Base-by-base conservation (phyloP, 2,888 invertebrate genomes). In the Barypeithes pellucidus region DNA sequence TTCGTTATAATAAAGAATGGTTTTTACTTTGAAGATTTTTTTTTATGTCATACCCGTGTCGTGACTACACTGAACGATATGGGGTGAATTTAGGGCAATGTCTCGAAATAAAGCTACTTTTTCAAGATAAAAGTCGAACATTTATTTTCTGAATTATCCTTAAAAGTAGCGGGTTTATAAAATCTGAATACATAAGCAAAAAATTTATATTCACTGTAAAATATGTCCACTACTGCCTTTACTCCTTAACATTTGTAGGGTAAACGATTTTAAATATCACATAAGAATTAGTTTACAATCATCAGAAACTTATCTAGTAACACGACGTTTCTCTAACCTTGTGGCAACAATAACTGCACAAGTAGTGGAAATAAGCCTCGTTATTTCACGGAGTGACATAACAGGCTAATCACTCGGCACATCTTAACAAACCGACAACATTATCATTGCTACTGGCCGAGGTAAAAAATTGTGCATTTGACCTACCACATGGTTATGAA, bases 211-310 rank as follows among this genome's bases (percentile, higher is more conserved):
- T 52, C 14, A 11, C 33, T 33, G 33, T n/a, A 14, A 11, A 33
- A n/a, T 57, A 29, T 2, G 29, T 52, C n/a, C 29, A 14, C 1
- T 52, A 24, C 29, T 29, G 52, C 14, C 9, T 18, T 11, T n/a
- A 52, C 50, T 52, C 24, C 52, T 20, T 14, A 52, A 52, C 29
- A 52, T 16, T 18, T 57, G 54, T 57, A 57, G 11, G 33, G 54
- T n/a, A 33, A n/a, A 57, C 50, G 9, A 47, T 5, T 50, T 22
- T 22, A 24, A 50, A 33, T 57, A 57, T 57, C 54, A 57, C 54
- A 52, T 52, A 57, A 57, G 8, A 11, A 9, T 16, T 57, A 57
- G 11, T 52, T 57, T 57, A 18, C 24, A 18, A 57, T 14, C 54
- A 33, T 57, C 54, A 16, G 33, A 57, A 9, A 29, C 29, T 29